These are phyloP conservation scores for Thalassoma bifasciatum DNA, from an alignment of 2,113 vertebrate species.

Conservation along the genomic window DNA sequence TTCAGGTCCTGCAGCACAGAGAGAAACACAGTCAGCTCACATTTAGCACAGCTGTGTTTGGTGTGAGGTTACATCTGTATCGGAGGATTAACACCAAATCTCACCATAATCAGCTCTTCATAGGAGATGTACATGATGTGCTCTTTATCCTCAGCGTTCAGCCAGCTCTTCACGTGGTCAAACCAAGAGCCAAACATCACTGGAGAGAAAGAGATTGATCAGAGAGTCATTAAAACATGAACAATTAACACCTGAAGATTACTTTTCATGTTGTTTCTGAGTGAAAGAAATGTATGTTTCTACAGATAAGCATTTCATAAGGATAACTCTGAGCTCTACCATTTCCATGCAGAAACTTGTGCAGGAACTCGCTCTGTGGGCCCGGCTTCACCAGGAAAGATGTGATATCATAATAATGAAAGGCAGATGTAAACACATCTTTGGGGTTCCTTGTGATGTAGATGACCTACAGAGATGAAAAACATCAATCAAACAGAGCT, in stretches of 20 bases:
- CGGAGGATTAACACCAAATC: background rate
- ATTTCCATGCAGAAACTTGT: constrained; percentile 80
- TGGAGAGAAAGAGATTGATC: constrained; percentile 31
- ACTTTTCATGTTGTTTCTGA: background rate
- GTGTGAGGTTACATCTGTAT: background rate
- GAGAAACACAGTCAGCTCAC: background rate
- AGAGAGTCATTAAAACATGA: no score
- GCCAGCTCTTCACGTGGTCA: constrained; percentile 82
- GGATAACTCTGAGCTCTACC: constrained; percentile 44
- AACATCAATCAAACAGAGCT: background rate
- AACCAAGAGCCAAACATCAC: constrained; percentile 83
- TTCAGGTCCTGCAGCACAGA: constrained; percentile 70
- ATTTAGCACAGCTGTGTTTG: background rate
- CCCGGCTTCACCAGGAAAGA: constrained; percentile 75
- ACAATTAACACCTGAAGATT: background rate
- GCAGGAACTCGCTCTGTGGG: constrained; percentile 73
- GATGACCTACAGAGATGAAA: constrained; percentile 71
- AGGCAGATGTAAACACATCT: constrained; percentile 81
- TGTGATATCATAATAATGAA: constrained; percentile 68
- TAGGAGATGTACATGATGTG: constrained; percentile 69
- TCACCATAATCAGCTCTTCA: constrained; percentile 66
- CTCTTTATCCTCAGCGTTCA: constrained; percentile 60
- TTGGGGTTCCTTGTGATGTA: constrained; percentile 81
- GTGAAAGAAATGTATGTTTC: background rate
- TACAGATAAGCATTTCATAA: background rate